A percentile compares a stretch with the other conserved stretches of the same genome.
Conservation (phyloP, 1,140 invertebrate species). For the Diploscapter pachys region DNA sequence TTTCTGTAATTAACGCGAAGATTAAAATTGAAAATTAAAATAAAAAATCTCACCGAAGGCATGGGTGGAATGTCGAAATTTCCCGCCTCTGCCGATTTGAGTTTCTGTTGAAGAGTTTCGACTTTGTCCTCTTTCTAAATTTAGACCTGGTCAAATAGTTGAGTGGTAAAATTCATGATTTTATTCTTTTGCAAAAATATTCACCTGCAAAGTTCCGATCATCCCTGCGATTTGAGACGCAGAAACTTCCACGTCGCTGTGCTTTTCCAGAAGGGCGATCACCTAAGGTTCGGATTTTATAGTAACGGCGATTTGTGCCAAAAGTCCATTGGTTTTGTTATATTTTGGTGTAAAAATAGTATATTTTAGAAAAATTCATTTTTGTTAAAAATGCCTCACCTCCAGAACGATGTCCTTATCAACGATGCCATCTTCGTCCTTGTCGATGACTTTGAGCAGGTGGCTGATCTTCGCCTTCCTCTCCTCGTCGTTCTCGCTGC, state of each 20-base stretch:
- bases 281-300: conserved; percentile 30
- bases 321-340: no score
- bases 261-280: conserved; percentile 41
- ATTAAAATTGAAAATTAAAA: not conserved
- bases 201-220: conserved; percentile 24
- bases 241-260: conserved; percentile 36
- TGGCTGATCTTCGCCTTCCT: conserved; percentile 23
- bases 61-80: not conserved
- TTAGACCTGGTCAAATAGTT: no score
- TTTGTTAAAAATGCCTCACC: conserved; percentile 5
- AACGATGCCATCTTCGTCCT: conserved; percentile 40
- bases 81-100: not conserved
- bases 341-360: no score
- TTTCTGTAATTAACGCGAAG: not conserved
- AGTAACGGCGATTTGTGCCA: not conserved
- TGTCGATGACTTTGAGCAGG: conserved; percentile 38
- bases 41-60: conserved; percentile 1
- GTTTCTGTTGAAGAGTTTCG: not conserved
- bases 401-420: conserved; percentile 39
- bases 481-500: conserved; percentile 9
- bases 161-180: no score
- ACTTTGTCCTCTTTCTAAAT: conserved; percentile 26
- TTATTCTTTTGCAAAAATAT: no score
- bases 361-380: no score
- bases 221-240: conserved; percentile 36